These are phyloP conservation scores for Pediacus dermestoides DNA, from an alignment of 2,888 invertebrate species.

Conservation along the genomic window DNA sequence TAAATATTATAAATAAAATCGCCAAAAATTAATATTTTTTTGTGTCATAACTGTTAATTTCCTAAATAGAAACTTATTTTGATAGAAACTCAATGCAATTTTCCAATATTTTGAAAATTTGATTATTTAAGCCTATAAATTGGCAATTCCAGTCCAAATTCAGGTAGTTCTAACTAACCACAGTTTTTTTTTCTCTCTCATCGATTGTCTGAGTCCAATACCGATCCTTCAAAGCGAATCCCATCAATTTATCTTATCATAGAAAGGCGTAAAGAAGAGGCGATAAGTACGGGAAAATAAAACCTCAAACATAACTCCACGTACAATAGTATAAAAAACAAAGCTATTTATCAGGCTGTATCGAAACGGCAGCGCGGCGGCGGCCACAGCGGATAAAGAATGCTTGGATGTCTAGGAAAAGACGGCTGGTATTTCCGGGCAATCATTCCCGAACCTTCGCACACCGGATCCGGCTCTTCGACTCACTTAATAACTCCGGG, in stretches of 20 bases:
- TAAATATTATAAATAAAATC: too few species aligned
- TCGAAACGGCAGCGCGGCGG: conserved; percentile 28
- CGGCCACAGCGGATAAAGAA: conserved; percentile 33
- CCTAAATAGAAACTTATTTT: too few species aligned
- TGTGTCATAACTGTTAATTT: too few species aligned
- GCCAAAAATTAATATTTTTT: too few species aligned
- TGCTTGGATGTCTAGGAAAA: conserved; percentile 34
- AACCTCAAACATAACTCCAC: conserved; percentile 24
- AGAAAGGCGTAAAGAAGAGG: conserved; percentile 16
- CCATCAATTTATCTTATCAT: conserved; percentile 14
- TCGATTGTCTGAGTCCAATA: too few species aligned
- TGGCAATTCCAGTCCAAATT: too few species aligned
- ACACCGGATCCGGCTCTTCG: conserved; percentile 34
- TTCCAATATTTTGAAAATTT: too few species aligned
- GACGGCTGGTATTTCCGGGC: conserved; percentile 41
- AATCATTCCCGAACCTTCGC: conserved; percentile 37
- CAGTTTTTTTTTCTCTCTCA: too few species aligned
- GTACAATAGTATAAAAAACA: conserved; percentile 31
- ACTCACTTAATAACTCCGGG: conserved; percentile 39
- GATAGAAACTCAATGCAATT: too few species aligned
- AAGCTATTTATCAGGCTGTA: conserved; percentile 38
- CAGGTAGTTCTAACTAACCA: too few species aligned
- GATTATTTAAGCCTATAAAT: too few species aligned
- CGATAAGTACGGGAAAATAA: conserved; percentile 27
- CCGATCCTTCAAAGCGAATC: not conserved